These are phyloP conservation scores for Labia minor DNA, from an alignment of 2,888 invertebrate genomes.

Conservation along the genomic window DNA sequence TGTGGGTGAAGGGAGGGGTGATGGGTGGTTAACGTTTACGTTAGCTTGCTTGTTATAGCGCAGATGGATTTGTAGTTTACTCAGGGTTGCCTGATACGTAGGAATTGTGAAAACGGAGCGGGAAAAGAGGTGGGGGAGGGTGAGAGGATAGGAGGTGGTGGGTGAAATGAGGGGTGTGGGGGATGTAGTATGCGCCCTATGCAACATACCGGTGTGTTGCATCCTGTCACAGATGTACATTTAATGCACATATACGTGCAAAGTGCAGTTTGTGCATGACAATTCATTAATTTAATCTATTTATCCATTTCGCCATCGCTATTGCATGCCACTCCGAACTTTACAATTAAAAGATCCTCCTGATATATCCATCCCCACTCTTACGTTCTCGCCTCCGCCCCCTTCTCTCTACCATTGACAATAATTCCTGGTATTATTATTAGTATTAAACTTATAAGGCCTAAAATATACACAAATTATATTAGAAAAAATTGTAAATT, in stretches of 20 bases:
- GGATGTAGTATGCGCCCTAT: neutral
- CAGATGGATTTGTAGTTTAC: conserved; percentile 13
- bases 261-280: conserved; percentile 13
- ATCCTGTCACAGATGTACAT: conserved; percentile 13
- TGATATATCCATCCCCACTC: neutral
- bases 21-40: too few relatives aligned
- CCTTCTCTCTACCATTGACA: too few relatives aligned
- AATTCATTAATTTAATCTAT: conserved; percentile 13
- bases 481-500: too few relatives aligned
- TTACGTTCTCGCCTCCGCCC: neutral
- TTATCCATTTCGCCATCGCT: neutral
- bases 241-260: conserved; percentile 13
- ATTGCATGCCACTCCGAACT: neutral
- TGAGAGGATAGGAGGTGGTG: too few relatives aligned
- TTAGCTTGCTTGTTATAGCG: too few relatives aligned
- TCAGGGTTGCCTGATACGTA: neutral
- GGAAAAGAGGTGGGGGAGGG: neutral
- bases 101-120: too few relatives aligned
- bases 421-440: too few relatives aligned
- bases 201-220: neutral
- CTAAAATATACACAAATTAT: too few relatives aligned
- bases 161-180: neutral
- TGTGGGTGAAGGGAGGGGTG: too few relatives aligned
- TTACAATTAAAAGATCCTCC: neutral
- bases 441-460: too few relatives aligned